Conservation (phyloP, 2,113 vertebrate species). For the Tachycineta bicolor region DNA sequence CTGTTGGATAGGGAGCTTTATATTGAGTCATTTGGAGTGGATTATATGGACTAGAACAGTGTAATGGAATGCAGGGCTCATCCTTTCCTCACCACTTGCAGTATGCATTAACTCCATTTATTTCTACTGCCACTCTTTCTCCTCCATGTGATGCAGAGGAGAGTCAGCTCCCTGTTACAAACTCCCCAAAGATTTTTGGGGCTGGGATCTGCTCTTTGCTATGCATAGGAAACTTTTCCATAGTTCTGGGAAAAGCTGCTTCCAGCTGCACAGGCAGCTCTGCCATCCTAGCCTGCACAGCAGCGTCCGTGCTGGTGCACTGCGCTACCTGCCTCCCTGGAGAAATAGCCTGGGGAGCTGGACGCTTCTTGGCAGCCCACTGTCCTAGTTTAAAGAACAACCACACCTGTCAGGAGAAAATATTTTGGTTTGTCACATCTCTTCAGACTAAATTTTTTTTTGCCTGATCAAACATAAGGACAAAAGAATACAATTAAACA, state of each 20-base stretch:
- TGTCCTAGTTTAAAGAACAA: background rate
- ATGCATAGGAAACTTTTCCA: background rate
- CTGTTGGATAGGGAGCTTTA: background rate
- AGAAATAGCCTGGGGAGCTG: background rate
- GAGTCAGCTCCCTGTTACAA: background rate
- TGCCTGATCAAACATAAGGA: background rate
- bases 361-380: background rate
- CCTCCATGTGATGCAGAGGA: background rate
- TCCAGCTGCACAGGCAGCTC: rapidly evolving
- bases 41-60: slow-evolving; percentile 43
- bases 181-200: background rate
- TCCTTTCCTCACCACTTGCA: background rate
- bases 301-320: background rate
- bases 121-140: background rate
- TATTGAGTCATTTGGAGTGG: background rate
- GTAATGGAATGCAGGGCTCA: background rate
- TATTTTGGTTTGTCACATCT: background rate
- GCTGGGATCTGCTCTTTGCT: background rate
- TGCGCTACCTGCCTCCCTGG: background rate
- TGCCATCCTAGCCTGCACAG: background rate
- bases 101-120: background rate
- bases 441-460: background rate
- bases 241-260: background rate
- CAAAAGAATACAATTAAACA: background rate
- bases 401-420: background rate